Conservation (phyloP, 2,888 invertebrate genomes). For the Agrotis puta region DNA sequence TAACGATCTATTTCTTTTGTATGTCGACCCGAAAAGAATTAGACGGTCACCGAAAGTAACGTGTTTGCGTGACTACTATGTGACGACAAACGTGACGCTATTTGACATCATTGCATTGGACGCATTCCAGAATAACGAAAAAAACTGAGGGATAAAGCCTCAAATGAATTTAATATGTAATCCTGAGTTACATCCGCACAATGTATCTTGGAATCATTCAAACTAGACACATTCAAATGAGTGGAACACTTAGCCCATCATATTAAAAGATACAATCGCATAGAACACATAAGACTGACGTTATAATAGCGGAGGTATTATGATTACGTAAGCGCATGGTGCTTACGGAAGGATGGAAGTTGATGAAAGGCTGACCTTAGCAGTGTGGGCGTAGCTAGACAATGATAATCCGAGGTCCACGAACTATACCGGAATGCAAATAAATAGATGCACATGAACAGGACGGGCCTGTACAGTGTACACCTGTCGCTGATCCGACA, state of each 20-base stretch:
- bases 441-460: slow-evolving; percentile 88
- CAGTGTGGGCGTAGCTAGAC: slow-evolving; percentile 80
- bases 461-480: slow-evolving; percentile 85
- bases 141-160: slow-evolving; percentile 10
- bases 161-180: slow-evolving; percentile 20
- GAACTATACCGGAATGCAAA: slow-evolving; percentile 89
- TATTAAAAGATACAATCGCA: slow-evolving; percentile 72
- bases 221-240: slow-evolving; percentile 49
- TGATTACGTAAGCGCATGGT: slow-evolving; percentile 73
- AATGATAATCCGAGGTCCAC: slow-evolving; percentile 86
- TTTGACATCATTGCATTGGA: slow-evolving; percentile 39
- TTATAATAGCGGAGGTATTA: slow-evolving; percentile 71
- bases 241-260: slow-evolving; percentile 49
- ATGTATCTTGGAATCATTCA: slow-evolving; percentile 33
- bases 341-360: slow-evolving; percentile 64
- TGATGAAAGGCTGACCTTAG: slow-evolving; percentile 82
- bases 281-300: slow-evolving; percentile 58
- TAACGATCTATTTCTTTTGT: slow-evolving; percentile 73
- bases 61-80: slow-evolving; percentile 69
- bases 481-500: slow-evolving; percentile 86
- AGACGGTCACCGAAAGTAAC: slow-evolving; percentile 75
- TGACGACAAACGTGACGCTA: slow-evolving; percentile 60
- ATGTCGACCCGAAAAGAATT: slow-evolving; percentile 77
- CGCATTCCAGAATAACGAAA: slow-evolving; percentile 1
- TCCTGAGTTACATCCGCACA: slow-evolving; percentile 42